These are phyloP conservation scores for Platorchestia sp. DNA, from an alignment of 1,140 invertebrate genomes.

Conservation along the genomic window DNA sequence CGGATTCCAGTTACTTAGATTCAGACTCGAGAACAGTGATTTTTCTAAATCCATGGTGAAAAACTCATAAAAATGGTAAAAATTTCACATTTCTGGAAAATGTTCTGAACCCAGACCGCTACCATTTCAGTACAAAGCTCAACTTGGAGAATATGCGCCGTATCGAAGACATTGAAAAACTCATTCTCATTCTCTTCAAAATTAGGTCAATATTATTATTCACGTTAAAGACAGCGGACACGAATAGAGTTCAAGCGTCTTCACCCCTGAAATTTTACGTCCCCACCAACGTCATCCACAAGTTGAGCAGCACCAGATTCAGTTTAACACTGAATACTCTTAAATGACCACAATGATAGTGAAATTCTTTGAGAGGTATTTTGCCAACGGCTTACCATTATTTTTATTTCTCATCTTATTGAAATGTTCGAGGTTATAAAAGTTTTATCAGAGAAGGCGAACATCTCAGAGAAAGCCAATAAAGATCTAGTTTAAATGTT, in stretches of 20 bases:
- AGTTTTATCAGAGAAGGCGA: neutral
- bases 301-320: neutral
- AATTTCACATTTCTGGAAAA: too few relatives aligned
- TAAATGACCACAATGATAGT: neutral
- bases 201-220: too few relatives aligned
- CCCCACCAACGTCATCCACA: neutral
- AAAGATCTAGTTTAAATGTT: neutral
- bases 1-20: too few relatives aligned
- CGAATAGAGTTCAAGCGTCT: too few relatives aligned
- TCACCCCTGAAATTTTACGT: neutral
- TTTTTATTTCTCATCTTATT: neutral
- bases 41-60: too few relatives aligned
- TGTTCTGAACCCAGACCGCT: too few relatives aligned
- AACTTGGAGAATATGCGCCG: neutral
- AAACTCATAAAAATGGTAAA: too few relatives aligned
- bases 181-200: neutral
- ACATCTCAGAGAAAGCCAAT: neutral
- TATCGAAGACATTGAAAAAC: neutral
- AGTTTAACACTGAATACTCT: neutral
- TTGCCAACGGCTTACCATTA: neutral
- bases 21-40: too few relatives aligned
- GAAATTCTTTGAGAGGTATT: neutral
- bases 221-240: too few relatives aligned
- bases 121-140: too few relatives aligned
- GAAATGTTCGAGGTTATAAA: neutral